Evolutionary conservation across 2,113 vertebrate genomes (phyloP).

Genomic region (Lucifuga dentata): DNA sequence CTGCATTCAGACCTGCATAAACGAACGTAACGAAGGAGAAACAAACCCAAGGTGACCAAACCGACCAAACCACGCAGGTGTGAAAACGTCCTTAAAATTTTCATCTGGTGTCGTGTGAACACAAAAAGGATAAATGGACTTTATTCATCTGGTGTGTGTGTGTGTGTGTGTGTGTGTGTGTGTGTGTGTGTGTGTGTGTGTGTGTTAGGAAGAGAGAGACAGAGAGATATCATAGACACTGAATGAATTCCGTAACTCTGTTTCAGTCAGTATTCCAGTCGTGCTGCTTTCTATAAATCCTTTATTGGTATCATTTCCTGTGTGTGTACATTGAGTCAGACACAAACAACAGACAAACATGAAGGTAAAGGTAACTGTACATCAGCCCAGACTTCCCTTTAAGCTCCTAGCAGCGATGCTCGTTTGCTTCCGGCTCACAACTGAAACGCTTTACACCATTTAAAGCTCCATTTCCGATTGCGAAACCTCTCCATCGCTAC

Average conservation of each 20-base stretch:
- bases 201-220: no score
- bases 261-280: conserved; percentile 18
- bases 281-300: conserved; percentile 85
- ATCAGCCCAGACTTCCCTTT: conserved; percentile 79
- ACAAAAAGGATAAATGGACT: conserved; percentile 11
- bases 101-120: no score
- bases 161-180: background rate
- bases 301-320: conserved; percentile 89
- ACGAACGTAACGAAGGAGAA: no score
- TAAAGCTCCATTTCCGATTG: no score
- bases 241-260: no score
- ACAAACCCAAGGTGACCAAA: no score
- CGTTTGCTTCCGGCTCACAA: conserved; percentile 43
- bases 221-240: no score
- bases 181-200: no score
- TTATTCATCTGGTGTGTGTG: conserved; percentile 1
- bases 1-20: no score
- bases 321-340: conserved; percentile 90
- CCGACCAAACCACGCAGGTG: no score
- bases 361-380: conserved; percentile 87
- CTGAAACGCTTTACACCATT: conserved; percentile 35
- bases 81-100: no score
- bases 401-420: conserved; percentile 40
- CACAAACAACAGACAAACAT: conserved; percentile 91
- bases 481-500: no score